Conservation (phyloP, 2,888 invertebrate species). For the Drosophila dives region DNA sequence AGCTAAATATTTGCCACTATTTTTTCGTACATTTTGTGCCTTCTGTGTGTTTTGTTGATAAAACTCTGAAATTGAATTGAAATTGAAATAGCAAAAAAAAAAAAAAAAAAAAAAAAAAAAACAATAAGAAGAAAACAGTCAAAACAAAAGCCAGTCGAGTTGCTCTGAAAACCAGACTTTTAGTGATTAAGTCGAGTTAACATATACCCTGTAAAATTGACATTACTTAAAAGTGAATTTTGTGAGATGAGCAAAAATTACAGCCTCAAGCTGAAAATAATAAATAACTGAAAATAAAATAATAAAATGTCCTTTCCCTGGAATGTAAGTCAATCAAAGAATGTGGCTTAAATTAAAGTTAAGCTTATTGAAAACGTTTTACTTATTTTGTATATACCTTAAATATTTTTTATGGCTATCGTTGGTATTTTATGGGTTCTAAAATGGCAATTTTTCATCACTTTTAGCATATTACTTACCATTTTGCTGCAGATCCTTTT, state of each 20-base stretch:
- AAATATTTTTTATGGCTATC: not conserved
- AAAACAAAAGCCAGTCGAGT: constrained; percentile 8
- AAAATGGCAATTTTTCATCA: not conserved
- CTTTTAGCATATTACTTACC: not conserved
- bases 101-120: constrained; percentile 6
- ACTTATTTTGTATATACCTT: not conserved
- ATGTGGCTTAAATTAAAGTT: not conserved
- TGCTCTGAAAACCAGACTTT: constrained; percentile 12
- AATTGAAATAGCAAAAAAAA: too few relatives aligned
- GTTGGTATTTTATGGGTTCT: not conserved
- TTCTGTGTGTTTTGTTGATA: constrained; percentile 16
- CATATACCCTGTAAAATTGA: constrained; percentile 8
- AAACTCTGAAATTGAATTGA: constrained; percentile 77
- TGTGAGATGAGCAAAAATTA: not conserved
- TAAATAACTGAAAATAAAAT: too few relatives aligned
- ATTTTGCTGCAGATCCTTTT: not conserved
- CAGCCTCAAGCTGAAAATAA: too few relatives aligned
- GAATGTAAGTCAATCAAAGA: not conserved
- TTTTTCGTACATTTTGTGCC: not conserved
- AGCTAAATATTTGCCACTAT: constrained; percentile 24
- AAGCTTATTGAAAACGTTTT: not conserved
- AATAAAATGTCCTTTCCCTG: too few relatives aligned
- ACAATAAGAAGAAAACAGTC: constrained; percentile 10
- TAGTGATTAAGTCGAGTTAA: constrained; percentile 9
- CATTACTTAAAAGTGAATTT: not conserved